Percentiles rank a stretch among this genome's conserved stretches.
Evolutionary conservation across 2,113 vertebrate species (phyloP).

Genomic region (Delphinus delphis): DNA sequence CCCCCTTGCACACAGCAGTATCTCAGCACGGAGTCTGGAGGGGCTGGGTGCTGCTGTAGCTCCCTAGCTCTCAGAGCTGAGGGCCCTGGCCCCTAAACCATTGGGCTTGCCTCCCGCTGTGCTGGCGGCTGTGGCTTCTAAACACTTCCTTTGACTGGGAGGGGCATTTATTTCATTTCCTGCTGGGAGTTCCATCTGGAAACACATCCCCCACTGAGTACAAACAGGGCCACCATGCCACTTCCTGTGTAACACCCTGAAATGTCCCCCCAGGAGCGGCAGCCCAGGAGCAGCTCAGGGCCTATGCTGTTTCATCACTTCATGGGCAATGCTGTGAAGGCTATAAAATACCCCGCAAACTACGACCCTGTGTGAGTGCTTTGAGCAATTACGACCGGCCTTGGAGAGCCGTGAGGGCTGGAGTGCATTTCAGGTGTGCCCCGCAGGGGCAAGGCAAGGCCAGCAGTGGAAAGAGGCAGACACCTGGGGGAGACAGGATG

Average conservation of each 20-base stretch:
- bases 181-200: not conserved
- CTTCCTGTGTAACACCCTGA: conserved; percentile 53
- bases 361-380: not conserved
- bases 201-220: not conserved
- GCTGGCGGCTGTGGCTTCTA: not conserved
- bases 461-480: not conserved
- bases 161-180: not conserved
- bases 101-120: not conserved
- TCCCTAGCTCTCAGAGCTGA: not conserved
- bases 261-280: not conserved
- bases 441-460: not conserved
- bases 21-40: not conserved
- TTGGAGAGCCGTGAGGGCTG: not conserved
- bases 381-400: not conserved
- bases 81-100: too few relatives aligned
- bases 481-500: conserved; percentile 46
- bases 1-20: too few relatives aligned
- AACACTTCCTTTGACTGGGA: not conserved
- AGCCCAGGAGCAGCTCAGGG: not conserved
- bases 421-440: not conserved
- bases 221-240: not conserved
- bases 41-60: too few relatives aligned
- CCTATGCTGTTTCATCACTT: not conserved
- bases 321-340: rapidly evolving
- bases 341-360: not conserved